These are phyloP conservation scores for Tipula unca DNA, from an alignment of 2,888 invertebrate species.

Conservation along the genomic window DNA sequence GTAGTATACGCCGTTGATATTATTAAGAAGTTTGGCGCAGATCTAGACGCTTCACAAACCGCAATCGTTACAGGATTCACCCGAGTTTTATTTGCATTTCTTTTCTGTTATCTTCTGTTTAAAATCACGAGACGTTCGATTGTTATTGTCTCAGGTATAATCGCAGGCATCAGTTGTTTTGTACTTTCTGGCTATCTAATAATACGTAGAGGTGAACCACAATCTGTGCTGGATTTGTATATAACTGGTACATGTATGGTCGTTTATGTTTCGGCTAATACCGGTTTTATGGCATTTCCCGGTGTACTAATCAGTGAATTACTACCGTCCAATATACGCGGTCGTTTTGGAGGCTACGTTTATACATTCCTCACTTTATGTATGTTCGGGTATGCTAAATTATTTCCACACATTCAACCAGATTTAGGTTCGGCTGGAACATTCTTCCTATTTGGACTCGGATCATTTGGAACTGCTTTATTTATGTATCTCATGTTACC, in stretches of 20 bases:
- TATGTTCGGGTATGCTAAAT: slow-evolving; percentile 60
- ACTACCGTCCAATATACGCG: slow-evolving; percentile 62
- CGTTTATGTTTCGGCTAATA: slow-evolving; percentile 65
- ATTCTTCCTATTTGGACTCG: slow-evolving; percentile 57
- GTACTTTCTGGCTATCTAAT: slow-evolving; percentile 48
- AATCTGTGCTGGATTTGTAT: slow-evolving; percentile 35
- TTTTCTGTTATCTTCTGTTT: slow-evolving; percentile 57
- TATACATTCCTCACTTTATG: slow-evolving; percentile 62
- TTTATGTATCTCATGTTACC: slow-evolving; percentile 61
- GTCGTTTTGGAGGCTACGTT: slow-evolving; percentile 62
- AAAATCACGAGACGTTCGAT: slow-evolving; percentile 56
- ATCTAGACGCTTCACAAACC: slow-evolving; percentile 46
- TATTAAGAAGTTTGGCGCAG: slow-evolving; percentile 47
- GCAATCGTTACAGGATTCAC: slow-evolving; percentile 63
- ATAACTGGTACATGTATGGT: slow-evolving; percentile 47
- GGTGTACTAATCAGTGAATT: slow-evolving; percentile 69
- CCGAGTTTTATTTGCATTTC: slow-evolving; percentile 53
- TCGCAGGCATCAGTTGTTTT: slow-evolving; percentile 56
- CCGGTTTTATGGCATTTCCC: slow-evolving; percentile 65
- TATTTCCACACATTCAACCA: slow-evolving; percentile 55
- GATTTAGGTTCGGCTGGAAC: slow-evolving; percentile 56
- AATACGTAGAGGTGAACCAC: slow-evolving; percentile 33
- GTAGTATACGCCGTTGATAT: slow-evolving; percentile 74
- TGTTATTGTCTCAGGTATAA: slow-evolving; percentile 56
- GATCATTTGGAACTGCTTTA: slow-evolving; percentile 52